Conservation (phyloP, 2,888 invertebrate genomes). For the Aspidiotus destructor region DNA sequence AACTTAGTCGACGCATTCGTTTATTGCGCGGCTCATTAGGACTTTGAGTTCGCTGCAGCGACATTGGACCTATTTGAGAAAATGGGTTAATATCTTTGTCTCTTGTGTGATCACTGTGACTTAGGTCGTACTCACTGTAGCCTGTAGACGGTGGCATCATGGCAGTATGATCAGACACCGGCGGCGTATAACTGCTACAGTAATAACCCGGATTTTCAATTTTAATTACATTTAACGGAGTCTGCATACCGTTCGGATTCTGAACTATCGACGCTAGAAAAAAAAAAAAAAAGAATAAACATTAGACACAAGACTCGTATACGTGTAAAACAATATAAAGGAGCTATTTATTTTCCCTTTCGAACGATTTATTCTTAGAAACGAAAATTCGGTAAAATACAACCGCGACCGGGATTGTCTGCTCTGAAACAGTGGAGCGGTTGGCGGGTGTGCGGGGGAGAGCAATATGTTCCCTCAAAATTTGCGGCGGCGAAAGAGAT, state of each 20-base stretch:
- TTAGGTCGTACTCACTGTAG: constrained; percentile 56
- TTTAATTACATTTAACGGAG: constrained; percentile 66
- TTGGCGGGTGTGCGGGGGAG: too few species aligned
- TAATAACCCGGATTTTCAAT: constrained; percentile 73
- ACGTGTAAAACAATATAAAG: background rate
- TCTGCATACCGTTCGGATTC: constrained; percentile 60
- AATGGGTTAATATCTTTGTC: background rate
- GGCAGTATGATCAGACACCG: constrained; percentile 49
- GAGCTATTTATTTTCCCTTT: background rate
- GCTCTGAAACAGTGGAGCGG: too few species aligned
- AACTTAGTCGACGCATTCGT: constrained; percentile 47
- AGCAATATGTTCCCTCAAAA: background rate
- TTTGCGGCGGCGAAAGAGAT: background rate
- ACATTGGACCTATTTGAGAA: constrained; percentile 41
- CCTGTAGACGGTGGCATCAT: constrained; percentile 56
- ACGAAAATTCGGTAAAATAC: background rate
- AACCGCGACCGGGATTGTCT: too few species aligned
- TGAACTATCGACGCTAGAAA: constrained; percentile 86
- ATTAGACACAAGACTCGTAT: background rate
- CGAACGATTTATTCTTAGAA: background rate
- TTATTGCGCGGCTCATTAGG: constrained; percentile 48
- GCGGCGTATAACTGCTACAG: constrained; percentile 69
- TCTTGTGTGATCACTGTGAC: background rate
- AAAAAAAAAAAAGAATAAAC: constrained; percentile 35
- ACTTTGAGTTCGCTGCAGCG: constrained; percentile 44